phyloP scores from a whole-genome alignment of 1,140 invertebrate genomes.

The Calliopsis andreniformis region DNA sequence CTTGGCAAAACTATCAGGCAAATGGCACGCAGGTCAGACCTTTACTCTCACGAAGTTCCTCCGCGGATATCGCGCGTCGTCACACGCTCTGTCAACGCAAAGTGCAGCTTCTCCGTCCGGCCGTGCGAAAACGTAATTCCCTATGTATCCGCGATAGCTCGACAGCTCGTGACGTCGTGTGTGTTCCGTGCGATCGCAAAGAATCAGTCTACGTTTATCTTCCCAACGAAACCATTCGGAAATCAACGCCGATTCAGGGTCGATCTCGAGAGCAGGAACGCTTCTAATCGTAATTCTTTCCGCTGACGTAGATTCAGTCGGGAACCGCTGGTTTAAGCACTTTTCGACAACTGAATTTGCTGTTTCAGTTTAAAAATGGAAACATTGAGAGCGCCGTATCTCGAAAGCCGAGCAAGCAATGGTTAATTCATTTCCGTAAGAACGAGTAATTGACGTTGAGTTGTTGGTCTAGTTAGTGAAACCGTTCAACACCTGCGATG shows the following conservation, averaged over 20 bases:
- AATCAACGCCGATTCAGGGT: not conserved
- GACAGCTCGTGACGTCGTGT: not conserved
- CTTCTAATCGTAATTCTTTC: not conserved
- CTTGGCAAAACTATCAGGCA: conserved; percentile 39
- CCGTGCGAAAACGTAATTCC: conserved; percentile 32
- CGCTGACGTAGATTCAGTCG: too few species aligned
- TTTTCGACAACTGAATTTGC: not conserved
- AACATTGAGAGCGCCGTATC: not conserved
- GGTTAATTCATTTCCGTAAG: conserved; percentile 3
- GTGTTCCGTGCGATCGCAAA: not conserved
- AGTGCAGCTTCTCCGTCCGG: not conserved
- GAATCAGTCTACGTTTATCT: not conserved
- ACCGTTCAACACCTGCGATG: conserved; percentile 24
- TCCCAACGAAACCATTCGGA: not conserved
- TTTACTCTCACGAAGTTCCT: conserved; percentile 37
- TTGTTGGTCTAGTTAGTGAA: not conserved
- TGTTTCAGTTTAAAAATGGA: not conserved
- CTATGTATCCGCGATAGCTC: conserved; percentile 24
- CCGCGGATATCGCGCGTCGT: conserved; percentile 27
- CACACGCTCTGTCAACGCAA: conserved; percentile 7
- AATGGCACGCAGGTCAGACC: conserved; percentile 52
- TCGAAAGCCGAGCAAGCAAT: conserved; percentile 2
- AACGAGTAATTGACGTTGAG: not conserved
- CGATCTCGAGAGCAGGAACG: not conserved
- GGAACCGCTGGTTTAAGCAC: not conserved